phyloP scores from a whole-genome alignment of 64 coral and sea anemone genomes.

The Montipora sp. region DNA sequence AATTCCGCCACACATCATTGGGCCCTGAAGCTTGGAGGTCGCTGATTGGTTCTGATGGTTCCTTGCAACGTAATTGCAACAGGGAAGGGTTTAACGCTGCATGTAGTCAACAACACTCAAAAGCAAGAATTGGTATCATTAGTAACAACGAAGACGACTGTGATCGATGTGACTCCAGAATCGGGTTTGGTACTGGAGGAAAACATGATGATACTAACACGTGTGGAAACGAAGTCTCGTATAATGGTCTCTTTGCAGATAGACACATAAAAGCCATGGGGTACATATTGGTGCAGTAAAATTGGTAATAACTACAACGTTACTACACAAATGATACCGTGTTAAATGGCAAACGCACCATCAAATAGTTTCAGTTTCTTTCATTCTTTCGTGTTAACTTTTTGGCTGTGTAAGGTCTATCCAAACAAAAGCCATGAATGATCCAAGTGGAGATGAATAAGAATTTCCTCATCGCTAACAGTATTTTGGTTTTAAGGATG shows the following conservation, averaged over 20 bases:
- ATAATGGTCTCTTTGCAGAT: not conserved
- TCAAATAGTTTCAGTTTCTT: no score
- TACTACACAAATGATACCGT: no score
- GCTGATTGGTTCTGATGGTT: slow-evolving; percentile 11
- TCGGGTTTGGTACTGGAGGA: slow-evolving; percentile 33
- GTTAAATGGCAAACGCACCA: no score
- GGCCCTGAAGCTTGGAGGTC: slow-evolving; percentile 32
- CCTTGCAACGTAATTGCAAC: slow-evolving; percentile 29
- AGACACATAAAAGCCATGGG: slow-evolving; percentile 4
- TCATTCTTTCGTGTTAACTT: no score
- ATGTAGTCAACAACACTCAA: not conserved
- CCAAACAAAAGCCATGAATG: no score
- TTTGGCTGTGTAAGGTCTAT: no score
- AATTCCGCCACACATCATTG: slow-evolving; percentile 31
- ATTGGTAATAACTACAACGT: no score
- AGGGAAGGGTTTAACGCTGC: slow-evolving; percentile 52
- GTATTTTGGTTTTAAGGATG: no score
- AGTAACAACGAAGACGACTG: slow-evolving; percentile 43
- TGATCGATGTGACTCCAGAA: not conserved
- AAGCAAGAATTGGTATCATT: slow-evolving; percentile 43
- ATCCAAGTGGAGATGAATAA: no score
- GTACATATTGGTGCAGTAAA: slow-evolving; percentile 52
- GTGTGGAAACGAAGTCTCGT: slow-evolving; percentile 15
- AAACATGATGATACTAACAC: not conserved
- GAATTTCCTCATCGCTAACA: no score